These are phyloP conservation scores for Ichneumon xanthorius DNA, from an alignment of 2,888 invertebrate genomes.

Conservation along the genomic window DNA sequence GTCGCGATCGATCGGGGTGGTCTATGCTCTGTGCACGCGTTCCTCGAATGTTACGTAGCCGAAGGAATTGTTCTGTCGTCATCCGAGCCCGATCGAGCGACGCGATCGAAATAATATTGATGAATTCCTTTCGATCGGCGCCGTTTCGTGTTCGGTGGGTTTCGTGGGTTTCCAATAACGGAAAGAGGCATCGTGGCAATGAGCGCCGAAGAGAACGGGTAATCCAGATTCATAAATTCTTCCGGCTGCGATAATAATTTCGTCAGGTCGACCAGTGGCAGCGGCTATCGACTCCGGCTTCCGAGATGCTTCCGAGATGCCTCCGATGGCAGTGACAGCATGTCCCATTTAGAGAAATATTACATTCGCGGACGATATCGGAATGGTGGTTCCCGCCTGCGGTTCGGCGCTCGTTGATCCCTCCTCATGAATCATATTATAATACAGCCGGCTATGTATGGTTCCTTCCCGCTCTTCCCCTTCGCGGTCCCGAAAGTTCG, in stretches of 20 bases:
- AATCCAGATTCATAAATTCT: conserved; percentile 72
- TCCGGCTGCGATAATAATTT: conserved; percentile 70
- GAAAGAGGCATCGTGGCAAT: background rate
- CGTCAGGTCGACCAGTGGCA: conserved; percentile 64
- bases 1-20: conserved; percentile 5
- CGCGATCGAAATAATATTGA: background rate
- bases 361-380: conserved; percentile 60
- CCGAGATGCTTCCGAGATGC: conserved; percentile 37
- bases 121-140: conserved; percentile 6
- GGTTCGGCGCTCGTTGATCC: conserved; percentile 58
- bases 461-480: conserved; percentile 46
- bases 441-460: conserved; percentile 69
- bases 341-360: conserved; percentile 61
- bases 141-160: background rate
- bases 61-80: conserved; percentile 1
- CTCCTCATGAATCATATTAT: conserved; percentile 70
- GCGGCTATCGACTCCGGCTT: conserved; percentile 32
- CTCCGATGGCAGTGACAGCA: conserved; percentile 45
- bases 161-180: background rate
- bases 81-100: background rate
- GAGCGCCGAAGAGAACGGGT: conserved; percentile 41
- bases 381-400: conserved; percentile 57
- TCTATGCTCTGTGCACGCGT: background rate
- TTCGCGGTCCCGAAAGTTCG: conserved; percentile 18
- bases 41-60: background rate